phyloP scores from a whole-genome alignment of 2,888 invertebrate genomes.

The Metalampra italica region DNA sequence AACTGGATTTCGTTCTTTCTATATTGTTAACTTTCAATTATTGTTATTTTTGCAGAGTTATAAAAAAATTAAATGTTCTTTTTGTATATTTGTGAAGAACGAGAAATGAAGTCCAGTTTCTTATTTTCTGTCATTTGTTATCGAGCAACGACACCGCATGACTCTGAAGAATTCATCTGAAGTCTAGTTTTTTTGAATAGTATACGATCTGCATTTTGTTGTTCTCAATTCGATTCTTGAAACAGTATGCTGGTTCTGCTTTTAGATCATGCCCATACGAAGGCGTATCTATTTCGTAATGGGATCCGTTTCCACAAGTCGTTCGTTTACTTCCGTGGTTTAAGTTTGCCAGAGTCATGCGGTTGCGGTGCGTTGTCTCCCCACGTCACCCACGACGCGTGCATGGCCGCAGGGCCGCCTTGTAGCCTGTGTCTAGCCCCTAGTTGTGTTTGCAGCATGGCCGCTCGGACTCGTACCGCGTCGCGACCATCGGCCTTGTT shows the following conservation, averaged over 20 bases:
- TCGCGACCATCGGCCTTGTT: constrained; percentile 94
- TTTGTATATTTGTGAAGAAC: neutral
- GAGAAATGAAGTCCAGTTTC: constrained; percentile 3
- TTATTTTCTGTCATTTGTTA: constrained; percentile 26
- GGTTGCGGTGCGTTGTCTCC: constrained; percentile 35
- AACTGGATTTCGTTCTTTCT: neutral
- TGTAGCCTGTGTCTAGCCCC: constrained; percentile 76
- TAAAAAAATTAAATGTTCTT: neutral
- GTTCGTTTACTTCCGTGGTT: too few species aligned
- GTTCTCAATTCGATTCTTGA: too few species aligned
- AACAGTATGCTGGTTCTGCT: too few species aligned
- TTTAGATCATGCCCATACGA: too few species aligned
- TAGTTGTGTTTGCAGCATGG: constrained; percentile 89
- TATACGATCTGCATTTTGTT: too few species aligned
- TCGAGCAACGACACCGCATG: constrained; percentile 40
- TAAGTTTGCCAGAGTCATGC: constrained; percentile 26
- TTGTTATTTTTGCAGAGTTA: too few species aligned
- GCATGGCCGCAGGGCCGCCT: constrained; percentile 73
- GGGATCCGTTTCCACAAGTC: too few species aligned
- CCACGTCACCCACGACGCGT: constrained; percentile 47
- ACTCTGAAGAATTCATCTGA: constrained; percentile 6
- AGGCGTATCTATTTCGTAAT: too few species aligned
- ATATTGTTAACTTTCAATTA: too few species aligned
- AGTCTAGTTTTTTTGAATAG: too few species aligned
- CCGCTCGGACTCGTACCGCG: constrained; percentile 97